Base-by-base conservation (phyloP, 2,113 vertebrate genomes). In the Loxodonta africana region DNA sequence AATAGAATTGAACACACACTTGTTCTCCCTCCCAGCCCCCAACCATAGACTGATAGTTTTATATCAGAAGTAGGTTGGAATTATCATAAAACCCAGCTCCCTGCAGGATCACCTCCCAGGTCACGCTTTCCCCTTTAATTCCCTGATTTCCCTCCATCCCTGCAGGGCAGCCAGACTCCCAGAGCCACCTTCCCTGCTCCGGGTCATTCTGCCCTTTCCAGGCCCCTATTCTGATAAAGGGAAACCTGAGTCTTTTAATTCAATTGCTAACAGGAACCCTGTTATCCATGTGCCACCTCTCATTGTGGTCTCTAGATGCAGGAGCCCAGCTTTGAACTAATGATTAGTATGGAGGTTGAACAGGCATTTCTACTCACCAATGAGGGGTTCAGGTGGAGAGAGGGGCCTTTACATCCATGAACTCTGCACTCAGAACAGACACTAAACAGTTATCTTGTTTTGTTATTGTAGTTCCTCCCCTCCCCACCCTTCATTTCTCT, bases 201-300 rank as follows among this genome's bases (percentile, higher is more conserved):
- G 74, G 74, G 69, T 84, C 74, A 88, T 91, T 88, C 4, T 0
- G 73, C 3, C 26, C 62, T 0, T 33, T 90, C 33, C 46, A 90
- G 85, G 73, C 71, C 63, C 44, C 93, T 67, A 51, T 85, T 94
- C 91, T 86, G 67, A 96, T 57, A 95, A 98, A 96, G 81, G 53
- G 57, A n/a, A 96, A 81, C 8, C 83, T 88, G 63, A 91, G 73
- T 78, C 73, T 96, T 23, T 21, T 90, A 65, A 73, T 62, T 88
- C 37, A 87, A 44, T 5, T 88, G 71, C 88, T 78, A 51, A 98
- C 90, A 94, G 84, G 86, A 97, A 97, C 95, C 82, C 82, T 88
- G 57, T 96, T 94, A 92, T 82, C 65, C 60, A 63, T 90, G 60
- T 88, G 60, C 63, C 57, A 62, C 37, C 93, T 93, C 60, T 23